phyloP scores from a whole-genome alignment of 2,113 vertebrate species.

The Dipodomys spectabilis region DNA sequence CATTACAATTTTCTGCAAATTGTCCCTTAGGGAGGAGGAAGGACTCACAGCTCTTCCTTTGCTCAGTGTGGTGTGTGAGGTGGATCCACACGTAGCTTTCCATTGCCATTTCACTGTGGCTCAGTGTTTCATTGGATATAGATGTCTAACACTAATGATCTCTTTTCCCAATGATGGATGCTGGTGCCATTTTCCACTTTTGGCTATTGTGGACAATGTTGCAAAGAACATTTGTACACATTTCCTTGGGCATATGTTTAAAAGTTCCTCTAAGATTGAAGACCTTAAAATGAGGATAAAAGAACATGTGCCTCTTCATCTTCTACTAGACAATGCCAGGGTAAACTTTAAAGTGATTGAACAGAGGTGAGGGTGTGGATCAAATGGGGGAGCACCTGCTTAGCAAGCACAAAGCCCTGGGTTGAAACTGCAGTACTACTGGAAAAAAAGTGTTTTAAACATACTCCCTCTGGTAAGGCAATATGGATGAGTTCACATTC shows the following conservation, averaged over 20 bases:
- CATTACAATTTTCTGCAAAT: neutral
- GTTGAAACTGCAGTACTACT: no score
- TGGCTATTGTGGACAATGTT: neutral
- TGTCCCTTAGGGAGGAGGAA: neutral
- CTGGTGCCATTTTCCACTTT: neutral
- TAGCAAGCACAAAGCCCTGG: no score
- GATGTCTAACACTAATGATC: neutral
- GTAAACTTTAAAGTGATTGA: neutral
- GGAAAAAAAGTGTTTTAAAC: neutral
- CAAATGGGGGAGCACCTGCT: no score
- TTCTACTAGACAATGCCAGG: neutral
- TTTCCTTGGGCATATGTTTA: neutral
- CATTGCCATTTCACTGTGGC: neutral
- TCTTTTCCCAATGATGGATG: neutral
- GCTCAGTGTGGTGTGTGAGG: neutral
- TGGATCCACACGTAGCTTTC: neutral
- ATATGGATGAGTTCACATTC: accelerated
- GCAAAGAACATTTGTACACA: neutral
- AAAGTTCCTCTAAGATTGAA: neutral
- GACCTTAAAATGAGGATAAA: no score
- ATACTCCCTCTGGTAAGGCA: neutral
- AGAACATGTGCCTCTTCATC: no score
- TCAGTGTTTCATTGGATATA: neutral
- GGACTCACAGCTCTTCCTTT: neutral
- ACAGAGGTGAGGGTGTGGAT: no score